phyloP scores from a whole-genome alignment of 2,113 vertebrate species.

The Willisornis vidua region DNA sequence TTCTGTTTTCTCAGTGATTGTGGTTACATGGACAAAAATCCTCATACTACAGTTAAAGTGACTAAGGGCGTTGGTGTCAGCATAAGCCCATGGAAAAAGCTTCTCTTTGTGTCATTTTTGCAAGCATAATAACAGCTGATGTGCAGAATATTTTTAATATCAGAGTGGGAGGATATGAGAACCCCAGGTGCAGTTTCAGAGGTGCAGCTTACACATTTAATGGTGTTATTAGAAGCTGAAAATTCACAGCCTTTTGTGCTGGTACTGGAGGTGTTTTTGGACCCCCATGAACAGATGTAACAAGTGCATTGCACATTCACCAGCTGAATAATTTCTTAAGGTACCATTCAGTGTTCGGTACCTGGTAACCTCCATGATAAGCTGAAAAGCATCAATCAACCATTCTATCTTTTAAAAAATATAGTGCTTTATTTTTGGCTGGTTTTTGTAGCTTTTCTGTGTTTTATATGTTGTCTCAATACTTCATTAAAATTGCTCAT shows the following conservation, averaged over 20 bases:
- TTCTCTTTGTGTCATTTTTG: constrained; percentile 35
- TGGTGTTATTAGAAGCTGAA: constrained; percentile 26
- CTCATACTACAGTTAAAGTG: not conserved
- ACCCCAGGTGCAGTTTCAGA: constrained; percentile 42
- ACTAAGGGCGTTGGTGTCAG: constrained; percentile 35
- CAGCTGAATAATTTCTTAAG: not conserved
- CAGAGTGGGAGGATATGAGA: constrained; percentile 62
- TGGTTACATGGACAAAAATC: not conserved
- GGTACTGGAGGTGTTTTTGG: not conserved
- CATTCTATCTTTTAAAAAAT: not conserved
- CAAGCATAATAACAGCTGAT: constrained; percentile 49
- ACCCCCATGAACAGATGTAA: not conserved
- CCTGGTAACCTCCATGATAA: not conserved
- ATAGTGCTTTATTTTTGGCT: not conserved
- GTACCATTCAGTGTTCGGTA: not conserved
- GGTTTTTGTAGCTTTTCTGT: not conserved
- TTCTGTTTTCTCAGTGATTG: not conserved
- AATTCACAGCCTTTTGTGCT: constrained; percentile 13
- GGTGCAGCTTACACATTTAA: constrained; percentile 19
- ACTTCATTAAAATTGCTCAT: not conserved
- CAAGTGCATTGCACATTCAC: not conserved
- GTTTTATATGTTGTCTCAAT: not conserved
- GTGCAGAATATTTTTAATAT: constrained; percentile 51
- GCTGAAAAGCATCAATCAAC: not conserved
- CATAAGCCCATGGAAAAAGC: not conserved